Conservation (phyloP, 2,113 vertebrate genomes). For the Macrotis lagotis region DNA sequence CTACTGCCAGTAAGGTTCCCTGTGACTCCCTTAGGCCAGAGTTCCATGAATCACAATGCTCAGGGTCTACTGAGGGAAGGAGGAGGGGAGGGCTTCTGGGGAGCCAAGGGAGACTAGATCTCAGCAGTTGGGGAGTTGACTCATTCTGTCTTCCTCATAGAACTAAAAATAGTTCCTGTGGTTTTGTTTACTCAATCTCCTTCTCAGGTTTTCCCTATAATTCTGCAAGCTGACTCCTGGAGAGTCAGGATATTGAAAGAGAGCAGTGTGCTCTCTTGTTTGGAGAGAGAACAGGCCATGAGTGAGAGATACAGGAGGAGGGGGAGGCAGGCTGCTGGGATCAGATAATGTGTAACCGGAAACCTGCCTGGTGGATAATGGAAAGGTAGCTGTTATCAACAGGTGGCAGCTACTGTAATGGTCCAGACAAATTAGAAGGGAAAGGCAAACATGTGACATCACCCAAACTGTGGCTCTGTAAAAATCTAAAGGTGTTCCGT, state of each 20-base stretch:
- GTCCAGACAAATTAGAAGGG: background rate
- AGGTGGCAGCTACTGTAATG: background rate
- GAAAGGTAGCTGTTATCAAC: slow-evolving; percentile 21
- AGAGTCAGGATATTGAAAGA: slow-evolving; percentile 78
- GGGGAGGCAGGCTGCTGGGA: slow-evolving; percentile 40
- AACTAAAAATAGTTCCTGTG: slow-evolving; percentile 66
- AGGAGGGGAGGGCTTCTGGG: slow-evolving; percentile 57
- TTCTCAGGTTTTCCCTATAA: slow-evolving; percentile 72
- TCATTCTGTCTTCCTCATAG: slow-evolving; percentile 60
- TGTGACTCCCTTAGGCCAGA: slow-evolving; percentile 77
- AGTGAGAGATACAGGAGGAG: slow-evolving; percentile 48
- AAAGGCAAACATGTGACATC: background rate
- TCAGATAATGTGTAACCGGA: slow-evolving; percentile 61
- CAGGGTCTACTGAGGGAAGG: background rate
- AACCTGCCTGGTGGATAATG: background rate
- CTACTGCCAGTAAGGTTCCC: slow-evolving; percentile 78
- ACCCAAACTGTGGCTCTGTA: background rate
- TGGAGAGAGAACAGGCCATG: slow-evolving; percentile 42
- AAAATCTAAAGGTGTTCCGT: background rate
- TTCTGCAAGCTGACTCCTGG: slow-evolving; percentile 74
- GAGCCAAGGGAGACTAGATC: slow-evolving; percentile 78
- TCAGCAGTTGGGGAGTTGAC: slow-evolving; percentile 72
- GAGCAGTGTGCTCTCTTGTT: slow-evolving; percentile 62
- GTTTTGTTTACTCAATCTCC: slow-evolving; percentile 77
- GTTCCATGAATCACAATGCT: slow-evolving; percentile 75